Conservation (phyloP, 1,140 invertebrate species). For the Drosophila kikkawai region DNA sequence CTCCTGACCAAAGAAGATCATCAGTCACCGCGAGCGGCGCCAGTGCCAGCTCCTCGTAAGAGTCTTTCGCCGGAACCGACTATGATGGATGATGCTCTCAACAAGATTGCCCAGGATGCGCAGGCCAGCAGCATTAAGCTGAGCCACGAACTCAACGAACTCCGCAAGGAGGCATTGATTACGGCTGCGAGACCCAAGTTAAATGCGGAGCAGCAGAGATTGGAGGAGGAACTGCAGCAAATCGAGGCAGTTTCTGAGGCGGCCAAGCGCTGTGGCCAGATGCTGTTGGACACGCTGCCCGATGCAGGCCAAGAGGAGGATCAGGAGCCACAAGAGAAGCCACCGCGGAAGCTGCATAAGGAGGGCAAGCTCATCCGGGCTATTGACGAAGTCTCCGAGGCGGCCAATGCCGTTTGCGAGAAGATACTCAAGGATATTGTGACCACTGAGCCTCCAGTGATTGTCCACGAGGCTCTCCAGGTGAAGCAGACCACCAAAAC, state of each 20-base stretch:
- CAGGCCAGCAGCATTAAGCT: conserved; percentile 87
- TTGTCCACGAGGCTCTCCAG: conserved; percentile 73
- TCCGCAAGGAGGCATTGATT: conserved; percentile 78
- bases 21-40: conserved; percentile 22
- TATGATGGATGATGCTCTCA: conserved; percentile 86
- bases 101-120: conserved; percentile 87
- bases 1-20: conserved; percentile 54
- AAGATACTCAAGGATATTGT: conserved; percentile 83
- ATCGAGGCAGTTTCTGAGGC: conserved; percentile 85
- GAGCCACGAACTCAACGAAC: conserved; percentile 85
- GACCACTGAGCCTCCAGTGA: conserved; percentile 78
- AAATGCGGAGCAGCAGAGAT: conserved; percentile 70
- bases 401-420: conserved; percentile 80
- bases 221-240: conserved; percentile 71
- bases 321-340: conserved; percentile 17
- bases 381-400: conserved; percentile 81
- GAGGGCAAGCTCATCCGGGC: conserved; percentile 79
- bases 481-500: conserved; percentile 57
- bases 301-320: conserved; percentile 46
- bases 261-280: conserved; percentile 85
- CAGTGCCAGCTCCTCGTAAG: conserved; percentile 76
- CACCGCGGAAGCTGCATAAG: conserved; percentile 66
- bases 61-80: conserved; percentile 77
- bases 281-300: conserved; percentile 84
- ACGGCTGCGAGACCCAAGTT: conserved; percentile 69